Evolutionary conservation across 2,797 vertebrate species (phyloP).

Genomic region (Sebastes jordani): DNA sequence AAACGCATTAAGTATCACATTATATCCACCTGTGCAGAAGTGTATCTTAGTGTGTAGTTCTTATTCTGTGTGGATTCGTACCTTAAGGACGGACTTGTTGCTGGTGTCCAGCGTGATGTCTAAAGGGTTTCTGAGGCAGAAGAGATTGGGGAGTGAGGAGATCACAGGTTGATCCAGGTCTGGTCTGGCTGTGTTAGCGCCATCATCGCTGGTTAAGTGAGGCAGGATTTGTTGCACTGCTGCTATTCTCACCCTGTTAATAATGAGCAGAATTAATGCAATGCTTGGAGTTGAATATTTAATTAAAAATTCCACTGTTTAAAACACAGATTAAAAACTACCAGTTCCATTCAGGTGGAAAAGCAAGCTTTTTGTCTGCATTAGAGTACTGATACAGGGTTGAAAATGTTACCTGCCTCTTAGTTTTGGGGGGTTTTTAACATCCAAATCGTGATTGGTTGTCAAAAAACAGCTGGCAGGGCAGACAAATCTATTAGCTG

Average conservation of each 20-base stretch:
- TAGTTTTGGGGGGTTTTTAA: neutral
- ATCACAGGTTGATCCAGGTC: slow-evolving; percentile 76
- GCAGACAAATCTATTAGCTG: slow-evolving; percentile 39
- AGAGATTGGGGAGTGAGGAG: slow-evolving; percentile 84
- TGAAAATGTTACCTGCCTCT: slow-evolving; percentile 3
- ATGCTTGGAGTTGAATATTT: neutral
- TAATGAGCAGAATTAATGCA: slow-evolving; percentile 26
- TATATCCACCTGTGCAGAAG: neutral
- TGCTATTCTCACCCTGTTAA: slow-evolving; percentile 85
- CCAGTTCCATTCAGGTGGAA: neutral
- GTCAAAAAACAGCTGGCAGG: slow-evolving; percentile 28
- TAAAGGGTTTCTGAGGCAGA: slow-evolving; percentile 80
- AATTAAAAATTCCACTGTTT: neutral
- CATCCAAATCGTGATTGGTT: slow-evolving; percentile 15
- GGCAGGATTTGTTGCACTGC: slow-evolving; percentile 89
- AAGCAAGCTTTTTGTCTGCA: neutral
- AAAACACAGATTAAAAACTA: neutral
- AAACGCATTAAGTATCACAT: neutral
- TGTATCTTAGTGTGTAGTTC: neutral
- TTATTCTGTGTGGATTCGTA: slow-evolving; percentile 48
- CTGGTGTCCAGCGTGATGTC: slow-evolving; percentile 87
- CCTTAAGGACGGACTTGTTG: slow-evolving; percentile 90
- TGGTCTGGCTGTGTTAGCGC: slow-evolving; percentile 76
- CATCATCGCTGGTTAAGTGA: slow-evolving; percentile 82
- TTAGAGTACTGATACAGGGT: neutral